A percentile compares a stretch with the other conserved stretches of the same genome.
Conservation (phyloP, 2,797 vertebrate genomes). For the Cyclura pinguis region DNA sequence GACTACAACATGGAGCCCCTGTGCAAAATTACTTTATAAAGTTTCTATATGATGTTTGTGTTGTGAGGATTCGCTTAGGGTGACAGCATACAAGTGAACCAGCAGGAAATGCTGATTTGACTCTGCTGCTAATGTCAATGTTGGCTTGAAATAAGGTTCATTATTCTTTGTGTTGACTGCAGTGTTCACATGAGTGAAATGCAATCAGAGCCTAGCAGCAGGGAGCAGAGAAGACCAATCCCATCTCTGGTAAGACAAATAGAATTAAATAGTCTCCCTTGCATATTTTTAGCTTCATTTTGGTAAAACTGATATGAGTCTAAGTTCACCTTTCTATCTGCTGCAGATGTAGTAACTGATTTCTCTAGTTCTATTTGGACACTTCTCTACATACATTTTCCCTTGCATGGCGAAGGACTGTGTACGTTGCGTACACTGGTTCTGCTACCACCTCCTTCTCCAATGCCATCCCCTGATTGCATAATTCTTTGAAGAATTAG, state of each 20-base stretch:
- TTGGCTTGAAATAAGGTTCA: conserved; percentile 24
- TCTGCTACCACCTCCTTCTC: background rate
- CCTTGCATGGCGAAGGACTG: too few relatives aligned
- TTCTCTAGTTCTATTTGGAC: background rate
- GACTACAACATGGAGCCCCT: background rate
- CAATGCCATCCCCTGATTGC: background rate
- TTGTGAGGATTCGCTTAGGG: background rate
- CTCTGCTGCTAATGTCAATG: conserved; percentile 60
- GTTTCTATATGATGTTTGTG: background rate
- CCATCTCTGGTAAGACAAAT: background rate
- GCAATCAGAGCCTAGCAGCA: background rate
- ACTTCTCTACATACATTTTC: background rate
- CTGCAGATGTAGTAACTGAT: background rate
- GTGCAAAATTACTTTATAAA: too few relatives aligned
- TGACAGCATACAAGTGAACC: conserved; percentile 7
- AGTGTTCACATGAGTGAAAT: background rate
- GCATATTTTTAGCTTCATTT: conserved; percentile 1
- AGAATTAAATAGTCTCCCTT: background rate
- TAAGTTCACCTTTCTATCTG: background rate
- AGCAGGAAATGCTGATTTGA: conserved; percentile 3
- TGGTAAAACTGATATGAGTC: background rate
- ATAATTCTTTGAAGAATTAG: too few relatives aligned
- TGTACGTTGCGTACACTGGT: too few relatives aligned
- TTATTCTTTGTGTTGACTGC: background rate
- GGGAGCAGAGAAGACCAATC: background rate